Evolutionary conservation across 2,888 invertebrate genomes (phyloP).

Genomic region (Drosophila merina): DNA sequence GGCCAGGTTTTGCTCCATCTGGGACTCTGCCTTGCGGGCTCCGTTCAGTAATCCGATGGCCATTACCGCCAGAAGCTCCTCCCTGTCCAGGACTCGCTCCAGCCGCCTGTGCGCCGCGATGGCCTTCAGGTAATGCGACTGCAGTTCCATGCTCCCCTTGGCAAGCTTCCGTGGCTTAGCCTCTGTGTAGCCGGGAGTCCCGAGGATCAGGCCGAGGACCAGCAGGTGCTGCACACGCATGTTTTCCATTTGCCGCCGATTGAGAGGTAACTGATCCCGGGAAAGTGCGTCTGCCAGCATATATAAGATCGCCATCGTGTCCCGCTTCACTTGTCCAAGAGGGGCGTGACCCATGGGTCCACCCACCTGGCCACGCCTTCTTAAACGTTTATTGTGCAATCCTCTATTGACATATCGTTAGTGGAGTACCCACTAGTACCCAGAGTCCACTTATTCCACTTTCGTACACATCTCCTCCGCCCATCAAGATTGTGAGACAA

Average conservation of each 20-base stretch:
- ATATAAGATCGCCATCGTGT: constrained; percentile 38
- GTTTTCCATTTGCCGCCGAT: constrained; percentile 38
- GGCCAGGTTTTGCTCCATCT: constrained; percentile 80
- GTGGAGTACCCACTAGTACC: background rate
- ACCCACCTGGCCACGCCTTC: constrained; percentile 6
- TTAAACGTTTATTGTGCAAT: background rate
- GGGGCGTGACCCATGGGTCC: constrained; percentile 28
- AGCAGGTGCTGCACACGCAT: constrained; percentile 39
- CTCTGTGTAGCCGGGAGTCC: constrained; percentile 31
- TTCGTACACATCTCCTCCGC: background rate
- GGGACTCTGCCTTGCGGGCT: constrained; percentile 77
- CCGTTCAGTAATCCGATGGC: constrained; percentile 82
- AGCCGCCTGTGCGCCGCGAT: constrained; percentile 78
- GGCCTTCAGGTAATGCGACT: constrained; percentile 77
- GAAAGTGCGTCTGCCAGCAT: constrained; percentile 39
- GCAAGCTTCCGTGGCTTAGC: constrained; percentile 7
- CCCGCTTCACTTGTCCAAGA: constrained; percentile 42
- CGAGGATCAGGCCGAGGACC: constrained; percentile 33
- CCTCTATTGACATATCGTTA: background rate
- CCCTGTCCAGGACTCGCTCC: constrained; percentile 70
- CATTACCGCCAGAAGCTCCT: constrained; percentile 78
- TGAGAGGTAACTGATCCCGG: constrained; percentile 50
- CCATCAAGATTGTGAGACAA: background rate
- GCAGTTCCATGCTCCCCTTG: constrained; percentile 55
- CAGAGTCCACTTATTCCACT: constrained; percentile 4